A percentile compares a stretch with the other conserved stretches of the same genome.
Evolutionary conservation across 2,797 vertebrate genomes (phyloP).

Genomic region (Brachyalestes nurse): DNA sequence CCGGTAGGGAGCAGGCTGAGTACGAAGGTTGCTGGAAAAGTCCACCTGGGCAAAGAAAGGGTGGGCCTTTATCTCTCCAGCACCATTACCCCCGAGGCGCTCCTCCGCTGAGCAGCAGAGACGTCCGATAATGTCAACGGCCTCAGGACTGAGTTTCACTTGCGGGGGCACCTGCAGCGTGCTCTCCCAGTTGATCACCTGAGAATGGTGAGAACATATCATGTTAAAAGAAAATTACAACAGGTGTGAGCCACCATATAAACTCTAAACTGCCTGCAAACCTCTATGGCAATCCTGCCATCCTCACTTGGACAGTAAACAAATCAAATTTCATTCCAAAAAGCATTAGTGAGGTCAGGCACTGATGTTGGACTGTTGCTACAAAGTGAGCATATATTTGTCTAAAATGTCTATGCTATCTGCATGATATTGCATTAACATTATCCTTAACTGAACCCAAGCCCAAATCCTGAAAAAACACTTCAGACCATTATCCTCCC

Average conservation of each 20-base stretch:
- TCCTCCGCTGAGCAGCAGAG: conserved; percentile 94
- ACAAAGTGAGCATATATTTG: too few species aligned
- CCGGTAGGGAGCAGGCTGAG: conserved; percentile 92
- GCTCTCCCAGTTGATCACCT: conserved; percentile 99
- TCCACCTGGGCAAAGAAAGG: conserved; percentile 90
- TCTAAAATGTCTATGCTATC: too few species aligned
- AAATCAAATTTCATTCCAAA: background rate
- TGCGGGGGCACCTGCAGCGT: conserved; percentile 95
- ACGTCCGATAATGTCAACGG: conserved; percentile 91
- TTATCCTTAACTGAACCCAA: too few species aligned
- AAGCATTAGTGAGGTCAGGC: too few species aligned
- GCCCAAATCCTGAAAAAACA: too few species aligned
- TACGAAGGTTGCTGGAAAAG: conserved; percentile 92
- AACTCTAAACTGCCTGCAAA: background rate
- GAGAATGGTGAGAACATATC: conserved; percentile 5
- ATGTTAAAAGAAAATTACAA: background rate
- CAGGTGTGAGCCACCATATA: background rate
- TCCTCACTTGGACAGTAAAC: background rate
- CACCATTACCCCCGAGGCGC: conserved; percentile 90
- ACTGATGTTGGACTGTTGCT: too few species aligned
- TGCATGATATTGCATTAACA: too few species aligned
- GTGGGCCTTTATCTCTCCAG: conserved; percentile 94
- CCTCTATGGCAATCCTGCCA: background rate
- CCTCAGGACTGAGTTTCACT: conserved; percentile 91
- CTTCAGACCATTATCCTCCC: too few species aligned